Base-by-base conservation (phyloP, 1,140 invertebrate species). In the Dendrolimus punctatus region DNA sequence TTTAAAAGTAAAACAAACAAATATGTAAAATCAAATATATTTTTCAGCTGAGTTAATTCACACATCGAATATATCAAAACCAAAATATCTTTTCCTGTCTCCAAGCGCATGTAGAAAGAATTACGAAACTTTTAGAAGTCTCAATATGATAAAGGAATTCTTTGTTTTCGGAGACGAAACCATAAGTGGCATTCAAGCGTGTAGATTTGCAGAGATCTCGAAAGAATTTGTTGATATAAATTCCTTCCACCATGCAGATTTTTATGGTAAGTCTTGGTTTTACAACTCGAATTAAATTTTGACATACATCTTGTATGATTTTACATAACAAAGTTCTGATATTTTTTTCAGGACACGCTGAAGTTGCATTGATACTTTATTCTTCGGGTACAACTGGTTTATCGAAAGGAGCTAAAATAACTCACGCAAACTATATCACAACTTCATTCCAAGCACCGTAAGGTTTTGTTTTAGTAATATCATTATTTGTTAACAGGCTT, bases 361-460 rank as follows among this genome's bases (percentile, higher is more conserved):
- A 75, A 40, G 82, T 76, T 2, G 71, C 74, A 23, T 57, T 86
- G 8, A 81, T 91, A 58, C 68, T 62, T 4, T 62, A 57, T 42
- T 62, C 60, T 5, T 57, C 60, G 4, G 55, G 55, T 40, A 62
- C 55, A 52, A 58, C 60, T 8, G 55, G 55, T 9, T 49, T 62
- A 8, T 55, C 60, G 2, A 62, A 57, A 51, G 55, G 60, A 55
- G 55, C 41, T 6, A 60, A 56, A 8, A 42, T 58, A 39, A 58
- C 52, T 9, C 52, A 62, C 39, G 49, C 46, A 0, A 57, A 57
- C 42, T 46, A 56, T 42, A 53, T 62, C 37, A 45, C 51, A n/a
- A 6, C 41, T 39, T 9, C 5, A 5, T 51, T 50, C n/a, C 60
- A 56, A 50, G 45, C 43, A 0, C 8, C 10, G 60, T 57, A 55